Percentiles rank a stretch among this genome's conserved stretches.
Evolutionary conservation across 2,888 invertebrate genomes (phyloP).

Genomic region (Iselma pallidipennis): DNA sequence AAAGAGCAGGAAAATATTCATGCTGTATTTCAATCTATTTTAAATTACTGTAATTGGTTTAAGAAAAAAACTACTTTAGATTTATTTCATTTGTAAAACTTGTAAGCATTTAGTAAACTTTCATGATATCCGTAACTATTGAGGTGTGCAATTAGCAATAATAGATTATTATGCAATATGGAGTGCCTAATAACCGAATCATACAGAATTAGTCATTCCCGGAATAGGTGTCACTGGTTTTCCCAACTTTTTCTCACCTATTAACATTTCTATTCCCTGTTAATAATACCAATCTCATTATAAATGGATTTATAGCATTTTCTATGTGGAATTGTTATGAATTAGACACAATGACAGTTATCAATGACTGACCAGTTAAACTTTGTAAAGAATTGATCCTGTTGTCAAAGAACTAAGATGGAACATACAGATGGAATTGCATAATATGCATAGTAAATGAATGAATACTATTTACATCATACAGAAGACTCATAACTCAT

Average conservation of each 20-base stretch:
- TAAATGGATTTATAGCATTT: neutral
- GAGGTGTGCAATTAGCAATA: neutral
- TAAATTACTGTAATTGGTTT: neutral
- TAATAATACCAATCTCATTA: conserved; percentile 4
- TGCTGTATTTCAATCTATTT: neutral
- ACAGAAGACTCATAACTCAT: conserved; percentile 32
- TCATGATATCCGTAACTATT: neutral
- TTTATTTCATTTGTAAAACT: neutral
- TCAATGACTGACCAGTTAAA: neutral
- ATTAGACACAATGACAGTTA: conserved; percentile 3
- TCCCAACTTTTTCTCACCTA: no score
- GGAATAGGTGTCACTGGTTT: no score
- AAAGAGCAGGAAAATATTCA: no score
- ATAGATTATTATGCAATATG: no score
- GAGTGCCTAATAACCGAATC: no score
- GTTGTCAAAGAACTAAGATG: neutral
- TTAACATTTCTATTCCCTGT: neutral
- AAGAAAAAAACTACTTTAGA: neutral
- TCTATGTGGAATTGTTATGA: neutral
- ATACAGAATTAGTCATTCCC: no score
- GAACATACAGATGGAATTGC: conserved; percentile 19
- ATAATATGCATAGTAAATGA: conserved; percentile 25
- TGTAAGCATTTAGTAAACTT: neutral
- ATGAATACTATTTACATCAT: conserved; percentile 26
- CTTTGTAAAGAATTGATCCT: neutral